Conservation (phyloP, 1,140 invertebrate species). For the Bombus vancouverensis region DNA sequence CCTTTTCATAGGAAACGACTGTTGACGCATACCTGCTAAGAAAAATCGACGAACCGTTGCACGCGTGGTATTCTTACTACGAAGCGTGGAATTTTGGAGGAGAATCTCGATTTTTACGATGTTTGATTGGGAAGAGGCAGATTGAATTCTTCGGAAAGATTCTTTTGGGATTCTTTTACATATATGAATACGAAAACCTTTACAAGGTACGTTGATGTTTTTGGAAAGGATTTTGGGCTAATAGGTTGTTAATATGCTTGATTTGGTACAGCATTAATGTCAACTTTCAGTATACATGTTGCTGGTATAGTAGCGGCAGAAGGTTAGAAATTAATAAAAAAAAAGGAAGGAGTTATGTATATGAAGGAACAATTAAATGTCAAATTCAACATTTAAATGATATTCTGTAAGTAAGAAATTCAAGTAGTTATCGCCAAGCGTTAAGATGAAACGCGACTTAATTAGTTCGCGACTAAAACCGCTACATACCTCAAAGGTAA, state of each 20-base stretch:
- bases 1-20: slow-evolving; percentile 14
- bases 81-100: neutral
- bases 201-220: neutral
- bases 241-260: no score
- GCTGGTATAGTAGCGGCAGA: no score
- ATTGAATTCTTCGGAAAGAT: neutral
- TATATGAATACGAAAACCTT: neutral
- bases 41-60: slow-evolving; percentile 17
- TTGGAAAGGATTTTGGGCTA: no score
- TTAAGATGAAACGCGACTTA: slow-evolving; percentile 61
- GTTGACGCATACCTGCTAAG: neutral
- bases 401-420: no score
- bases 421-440: neutral
- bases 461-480: slow-evolving; percentile 66
- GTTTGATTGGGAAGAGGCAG: neutral
- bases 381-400: no score
- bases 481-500: slow-evolving; percentile 51
- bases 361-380: no score
- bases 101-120: neutral
- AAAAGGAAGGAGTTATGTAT: no score
- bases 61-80: neutral
- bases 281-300: no score
- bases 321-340: no score
- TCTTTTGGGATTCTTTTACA: no score
- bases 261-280: no score